These are phyloP conservation scores for Cylindroiulus punctatus DNA, from an alignment of 2,888 invertebrate genomes.

Conservation along the genomic window DNA sequence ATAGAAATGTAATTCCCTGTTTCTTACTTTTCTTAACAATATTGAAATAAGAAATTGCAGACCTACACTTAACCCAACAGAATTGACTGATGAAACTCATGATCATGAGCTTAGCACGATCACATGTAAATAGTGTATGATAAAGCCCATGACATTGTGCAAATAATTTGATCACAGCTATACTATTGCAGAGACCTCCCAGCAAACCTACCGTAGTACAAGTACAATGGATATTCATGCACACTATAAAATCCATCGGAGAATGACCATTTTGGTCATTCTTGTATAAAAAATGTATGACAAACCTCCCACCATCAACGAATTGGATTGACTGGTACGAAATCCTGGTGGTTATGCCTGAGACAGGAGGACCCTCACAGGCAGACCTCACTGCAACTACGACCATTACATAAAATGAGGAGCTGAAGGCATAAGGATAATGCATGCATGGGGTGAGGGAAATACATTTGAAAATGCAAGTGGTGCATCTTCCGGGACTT, in stretches of 20 bases:
- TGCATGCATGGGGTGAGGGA: conserved; percentile 39
- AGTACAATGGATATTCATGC: not conserved
- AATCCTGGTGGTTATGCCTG: not conserved
- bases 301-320: not conserved
- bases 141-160: too few species aligned
- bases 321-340: conserved; percentile 5
- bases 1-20: too few species aligned
- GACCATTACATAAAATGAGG: conserved; percentile 5
- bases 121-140: too few species aligned
- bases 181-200: too few species aligned
- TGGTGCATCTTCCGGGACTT: conserved; percentile 45
- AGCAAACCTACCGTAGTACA: too few species aligned
- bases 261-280: not conserved
- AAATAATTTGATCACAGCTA: too few species aligned
- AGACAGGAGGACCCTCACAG: not conserved
- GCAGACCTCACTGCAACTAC: too few species aligned
- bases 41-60: too few species aligned
- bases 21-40: too few species aligned
- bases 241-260: not conserved
- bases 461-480: conserved; percentile 15
- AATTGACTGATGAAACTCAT: too few species aligned
- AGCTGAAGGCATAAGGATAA: not conserved
- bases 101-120: too few species aligned
- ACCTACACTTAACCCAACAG: too few species aligned
- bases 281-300: not conserved